Evolutionary conservation across 2,113 vertebrate species (phyloP), one percentile per base, ranked within the genome.

Genomic region (Artemisiospiza belli): DNA sequence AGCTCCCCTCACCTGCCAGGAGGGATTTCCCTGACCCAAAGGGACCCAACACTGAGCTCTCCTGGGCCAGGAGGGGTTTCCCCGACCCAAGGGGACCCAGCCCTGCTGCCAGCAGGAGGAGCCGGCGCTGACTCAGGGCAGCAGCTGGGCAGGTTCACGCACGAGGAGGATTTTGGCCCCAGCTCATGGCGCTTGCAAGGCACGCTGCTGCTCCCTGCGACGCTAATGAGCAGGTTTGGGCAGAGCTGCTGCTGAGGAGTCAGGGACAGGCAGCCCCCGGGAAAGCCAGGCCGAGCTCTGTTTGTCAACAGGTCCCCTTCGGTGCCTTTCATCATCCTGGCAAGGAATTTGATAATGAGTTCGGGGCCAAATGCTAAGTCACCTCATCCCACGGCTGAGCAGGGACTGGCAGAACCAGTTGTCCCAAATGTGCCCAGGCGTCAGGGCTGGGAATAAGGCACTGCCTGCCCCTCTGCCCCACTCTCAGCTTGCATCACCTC

Each of bases 271-370:
- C 82, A 76, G 77, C 79, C 90, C 91, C 83, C 81, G 89, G 96
- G 87, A 95, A 84, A 92, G 61, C 94, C 63, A 22, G 25, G 68
- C 69, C 69, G 21, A 74, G 81, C 72, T 91, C 44, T 96, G 92
- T 96, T 97, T 95, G 96, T 97, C 96, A 97, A 97, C 91, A 97
- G 39, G 81, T 95, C 62, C 90, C 66, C 33, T 46, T 81, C 51
- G 30, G 51, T 64, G 91, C 90, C 95, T 95, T 96, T 93, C 94
- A 92, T 92, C 91, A 78, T 90, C 86, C 35, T 43, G 4, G 90
- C 55, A 58, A 95, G 75, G 90, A 91, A 95, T 92, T 91, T 82
- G 83, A 66, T 89, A 73, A 96, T 78, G 66, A 80, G 62, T 94
- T 95, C 61, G 92, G 95, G 91, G 80, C 82, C 80, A 83, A 89